Evolutionary conservation across 2,888 invertebrate genomes (phyloP).

Genomic region (Dynastes grantii): DNA sequence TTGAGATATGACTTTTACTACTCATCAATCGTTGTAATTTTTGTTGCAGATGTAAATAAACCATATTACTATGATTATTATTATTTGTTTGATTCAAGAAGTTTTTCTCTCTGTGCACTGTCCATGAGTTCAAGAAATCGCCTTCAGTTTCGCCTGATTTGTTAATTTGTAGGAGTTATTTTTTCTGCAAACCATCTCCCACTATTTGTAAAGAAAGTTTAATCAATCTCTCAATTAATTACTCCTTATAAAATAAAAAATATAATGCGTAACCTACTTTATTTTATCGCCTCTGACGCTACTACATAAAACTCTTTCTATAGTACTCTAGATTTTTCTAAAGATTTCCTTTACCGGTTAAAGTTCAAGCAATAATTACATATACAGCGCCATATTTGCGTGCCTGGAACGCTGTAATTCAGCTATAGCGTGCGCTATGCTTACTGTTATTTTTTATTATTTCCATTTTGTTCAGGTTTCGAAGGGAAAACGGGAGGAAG

Average conservation of each 20-base stretch:
- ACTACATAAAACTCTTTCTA: background rate
- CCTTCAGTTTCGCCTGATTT: too few relatives aligned
- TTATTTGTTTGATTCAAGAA: too few relatives aligned
- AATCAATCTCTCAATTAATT: background rate
- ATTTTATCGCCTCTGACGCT: background rate
- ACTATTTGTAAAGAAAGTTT: background rate
- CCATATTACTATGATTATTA: too few relatives aligned
- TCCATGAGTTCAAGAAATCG: too few relatives aligned
- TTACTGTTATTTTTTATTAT: background rate
- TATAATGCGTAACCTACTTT: background rate
- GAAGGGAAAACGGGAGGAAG: background rate
- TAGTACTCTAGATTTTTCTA: background rate
- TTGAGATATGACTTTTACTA: too few relatives aligned
- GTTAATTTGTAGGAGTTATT: too few relatives aligned
- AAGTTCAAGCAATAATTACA: background rate
- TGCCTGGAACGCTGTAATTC: background rate
- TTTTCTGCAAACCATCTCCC: too few relatives aligned
- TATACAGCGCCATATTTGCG: background rate
- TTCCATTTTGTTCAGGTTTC: background rate
- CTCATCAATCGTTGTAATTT: too few relatives aligned
- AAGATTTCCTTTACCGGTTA: background rate
- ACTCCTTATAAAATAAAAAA: background rate
- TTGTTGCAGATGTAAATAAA: too few relatives aligned
- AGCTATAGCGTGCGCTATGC: background rate
- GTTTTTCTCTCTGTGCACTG: too few relatives aligned